Evolutionary conservation across 2,888 invertebrate genomes (phyloP).

Genomic region (Eristalis pertinax): DNA sequence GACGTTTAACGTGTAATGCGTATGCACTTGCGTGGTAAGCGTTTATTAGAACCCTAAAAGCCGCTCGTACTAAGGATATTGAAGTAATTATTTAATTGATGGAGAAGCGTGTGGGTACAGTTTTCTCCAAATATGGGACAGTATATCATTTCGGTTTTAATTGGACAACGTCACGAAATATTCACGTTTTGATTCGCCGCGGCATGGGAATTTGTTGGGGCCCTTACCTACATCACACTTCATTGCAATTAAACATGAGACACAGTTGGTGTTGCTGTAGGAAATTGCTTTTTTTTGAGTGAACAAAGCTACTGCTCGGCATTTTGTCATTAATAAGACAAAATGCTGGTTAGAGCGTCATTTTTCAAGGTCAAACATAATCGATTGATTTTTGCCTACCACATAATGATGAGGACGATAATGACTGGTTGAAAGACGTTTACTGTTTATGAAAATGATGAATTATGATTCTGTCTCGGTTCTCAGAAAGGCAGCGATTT

Average conservation of each 20-base stretch:
- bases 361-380: not conserved
- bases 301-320: not conserved
- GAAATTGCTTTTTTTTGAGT: not conserved
- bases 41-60: slow-evolving; percentile 20
- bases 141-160: slow-evolving; percentile 24
- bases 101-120: not conserved
- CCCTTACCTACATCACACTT: not conserved
- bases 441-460: too few species aligned
- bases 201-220: not conserved
- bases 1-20: not conserved
- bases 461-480: too few species aligned
- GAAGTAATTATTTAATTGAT: slow-evolving; percentile 38
- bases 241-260: not conserved
- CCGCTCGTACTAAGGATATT: slow-evolving; percentile 4
- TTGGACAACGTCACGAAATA: slow-evolving; percentile 27
- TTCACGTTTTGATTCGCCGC: not conserved
- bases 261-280: not conserved
- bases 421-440: too few species aligned
- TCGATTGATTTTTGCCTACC: not conserved
- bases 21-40: slow-evolving; percentile 48
- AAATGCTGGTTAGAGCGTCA: not conserved
- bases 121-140: slow-evolving; percentile 1
- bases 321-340: not conserved
- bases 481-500: too few species aligned
- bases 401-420: too few species aligned